Evolutionary conservation across 2,888 invertebrate species (phyloP).

Genomic region (Bembecia ichneumoniformis): DNA sequence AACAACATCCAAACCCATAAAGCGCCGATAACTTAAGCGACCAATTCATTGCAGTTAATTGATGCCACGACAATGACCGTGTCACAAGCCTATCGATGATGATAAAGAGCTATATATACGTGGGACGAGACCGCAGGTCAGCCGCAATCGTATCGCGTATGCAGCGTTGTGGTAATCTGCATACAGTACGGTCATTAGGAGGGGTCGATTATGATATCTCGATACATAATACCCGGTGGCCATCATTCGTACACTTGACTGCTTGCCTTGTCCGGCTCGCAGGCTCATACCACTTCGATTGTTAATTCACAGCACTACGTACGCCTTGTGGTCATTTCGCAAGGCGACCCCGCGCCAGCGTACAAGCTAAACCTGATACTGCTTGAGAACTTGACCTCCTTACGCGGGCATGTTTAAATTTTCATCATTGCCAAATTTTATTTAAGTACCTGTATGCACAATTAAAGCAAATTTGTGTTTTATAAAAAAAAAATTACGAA

Average conservation of each 20-base stretch:
- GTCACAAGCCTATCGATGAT: constrained; percentile 32
- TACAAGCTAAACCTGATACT: constrained; percentile 14
- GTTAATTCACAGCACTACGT: constrained; percentile 32
- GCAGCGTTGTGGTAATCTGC: background rate
- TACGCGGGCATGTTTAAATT: constrained; percentile 9
- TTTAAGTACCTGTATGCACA: too few species aligned
- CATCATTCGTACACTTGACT: constrained; percentile 37
- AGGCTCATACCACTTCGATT: constrained; percentile 31
- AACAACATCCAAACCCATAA: too few species aligned
- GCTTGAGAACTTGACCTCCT: constrained; percentile 59
- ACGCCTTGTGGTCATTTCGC: constrained; percentile 25
- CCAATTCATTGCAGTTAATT: constrained; percentile 39
- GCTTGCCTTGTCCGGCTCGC: constrained; percentile 44
- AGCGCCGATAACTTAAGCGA: constrained; percentile 16
- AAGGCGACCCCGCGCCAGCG: constrained; percentile 16
- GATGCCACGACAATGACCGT: constrained; percentile 38
- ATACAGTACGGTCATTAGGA: background rate
- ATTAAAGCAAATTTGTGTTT: too few species aligned
- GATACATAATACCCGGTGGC: constrained; percentile 29
- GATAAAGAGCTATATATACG: constrained; percentile 18
- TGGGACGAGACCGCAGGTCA: constrained; percentile 2
- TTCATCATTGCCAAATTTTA: constrained; percentile 2
- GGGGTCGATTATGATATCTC: background rate
- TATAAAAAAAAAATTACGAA: too few species aligned
- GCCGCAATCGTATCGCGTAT: background rate